A percentile compares a stretch with the other conserved stretches of the same genome.
phyloP scores from a whole-genome alignment of 2,113 vertebrate genomes.

The Atractosteus spatula region DNA sequence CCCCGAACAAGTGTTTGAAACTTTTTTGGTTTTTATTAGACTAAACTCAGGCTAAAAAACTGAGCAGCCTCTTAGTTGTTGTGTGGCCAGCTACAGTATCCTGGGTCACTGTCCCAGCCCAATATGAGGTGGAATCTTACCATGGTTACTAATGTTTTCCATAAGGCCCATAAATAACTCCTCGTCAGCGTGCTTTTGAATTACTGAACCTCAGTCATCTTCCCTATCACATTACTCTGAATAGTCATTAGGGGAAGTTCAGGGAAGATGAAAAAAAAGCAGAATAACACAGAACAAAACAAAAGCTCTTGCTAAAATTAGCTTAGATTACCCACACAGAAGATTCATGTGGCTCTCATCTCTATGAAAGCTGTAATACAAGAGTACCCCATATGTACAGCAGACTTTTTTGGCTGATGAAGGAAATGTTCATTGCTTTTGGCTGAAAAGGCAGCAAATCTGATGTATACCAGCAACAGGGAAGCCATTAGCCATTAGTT shows the following conservation, averaged over 20 bases:
- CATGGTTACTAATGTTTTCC: slow-evolving; percentile 27
- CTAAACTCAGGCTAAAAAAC: no score
- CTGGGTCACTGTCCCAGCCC: slow-evolving; percentile 17
- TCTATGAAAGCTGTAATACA: no score
- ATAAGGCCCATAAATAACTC: slow-evolving; percentile 22
- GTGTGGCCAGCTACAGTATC: background rate
- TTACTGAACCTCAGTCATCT: slow-evolving; percentile 32
- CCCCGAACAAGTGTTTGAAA: no score
- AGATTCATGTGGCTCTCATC: no score
- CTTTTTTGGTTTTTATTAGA: no score
- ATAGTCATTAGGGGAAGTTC: slow-evolving; percentile 33
- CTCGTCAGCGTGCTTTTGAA: slow-evolving; percentile 29
- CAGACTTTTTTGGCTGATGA: no score
- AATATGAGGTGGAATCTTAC: slow-evolving; percentile 20
- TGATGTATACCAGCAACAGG: no score
- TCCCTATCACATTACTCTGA: slow-evolving; percentile 28
- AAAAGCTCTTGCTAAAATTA: no score
- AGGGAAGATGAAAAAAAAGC: background rate
- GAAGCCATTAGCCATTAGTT: no score
- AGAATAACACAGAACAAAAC: background rate
- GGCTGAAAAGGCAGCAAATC: background rate
- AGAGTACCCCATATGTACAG: no score
- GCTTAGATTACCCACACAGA: no score
- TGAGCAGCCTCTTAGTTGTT: background rate
- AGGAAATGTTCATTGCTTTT: background rate